Evolutionary conservation across 53 echinoderm and acorn worm species (phyloP), one percentile per base, ranked within the genome.

Genomic region (Glandiceps talaboti): DNA sequence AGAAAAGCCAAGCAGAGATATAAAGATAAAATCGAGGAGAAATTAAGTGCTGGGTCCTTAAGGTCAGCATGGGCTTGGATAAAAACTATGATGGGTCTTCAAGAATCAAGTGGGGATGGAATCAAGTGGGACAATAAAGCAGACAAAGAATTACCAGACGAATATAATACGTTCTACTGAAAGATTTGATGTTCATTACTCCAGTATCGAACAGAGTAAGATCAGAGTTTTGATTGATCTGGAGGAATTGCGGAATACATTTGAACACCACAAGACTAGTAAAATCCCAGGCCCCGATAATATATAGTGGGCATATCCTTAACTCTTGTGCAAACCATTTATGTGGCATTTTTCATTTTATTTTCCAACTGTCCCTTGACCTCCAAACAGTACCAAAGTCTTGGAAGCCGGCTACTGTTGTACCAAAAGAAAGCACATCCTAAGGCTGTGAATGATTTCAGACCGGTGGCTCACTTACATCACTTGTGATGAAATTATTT

Each of bases 61-160:
- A 84, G 30, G 27, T 77, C 29, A 73, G 84, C 79, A 6, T 84
- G 79, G 83, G 72, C 29, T 26, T 84, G 84, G 0, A 72, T 84
- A 27, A 77, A n/a, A n/a, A n/a, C n/a, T n/a, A n/a, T n/a, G n/a
- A n/a, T n/a, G n/a, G n/a, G n/a, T n/a, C n/a, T n/a, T n/a, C 1
- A 77, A 78, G 26, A 33, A 33, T 32, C 73, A 84, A 33, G 30
- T 20, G 64, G 64, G 64, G 64, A 6, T 45, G 20, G 20, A 12
- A 45, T 45, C 20, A 45, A 45, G 20, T 20, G 64, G 64, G 64
- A 45, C 6, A 45, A 45, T 45, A 45, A 45, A 45, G 6, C 6
- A 45, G 64, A 12, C 20, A 45, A 45, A 45, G 64, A 45, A 12
- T 45, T 45, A 12, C 6, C 64, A 45, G 64, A 45, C 64, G 64